A percentile compares a stretch with the other conserved stretches of the same genome.
These are phyloP conservation scores for Calliphora vomitoria DNA, from an alignment of 2,888 invertebrate genomes.

Conservation along the genomic window DNA sequence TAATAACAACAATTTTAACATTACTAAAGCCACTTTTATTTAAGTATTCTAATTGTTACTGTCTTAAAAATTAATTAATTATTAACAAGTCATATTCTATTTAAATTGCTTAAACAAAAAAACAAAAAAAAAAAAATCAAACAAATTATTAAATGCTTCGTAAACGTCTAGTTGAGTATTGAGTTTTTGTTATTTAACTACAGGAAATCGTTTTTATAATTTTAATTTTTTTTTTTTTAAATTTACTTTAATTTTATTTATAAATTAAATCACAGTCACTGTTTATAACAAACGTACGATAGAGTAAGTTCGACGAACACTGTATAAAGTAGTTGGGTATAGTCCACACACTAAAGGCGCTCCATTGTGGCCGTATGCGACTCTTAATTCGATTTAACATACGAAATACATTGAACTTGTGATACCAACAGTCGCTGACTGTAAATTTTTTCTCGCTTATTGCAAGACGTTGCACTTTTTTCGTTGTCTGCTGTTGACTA, in stretches of 20 bases:
- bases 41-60: slow-evolving; percentile 3
- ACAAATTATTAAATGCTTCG: slow-evolving; percentile 9
- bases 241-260: slow-evolving; percentile 71
- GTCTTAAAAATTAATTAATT: slow-evolving; percentile 30
- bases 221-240: background rate
- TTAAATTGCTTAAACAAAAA: slow-evolving; percentile 27
- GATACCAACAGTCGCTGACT: slow-evolving; percentile 75
- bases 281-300: slow-evolving; percentile 78
- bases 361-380: slow-evolving; percentile 53
- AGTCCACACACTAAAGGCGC: slow-evolving; percentile 79
- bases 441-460: slow-evolving; percentile 14
- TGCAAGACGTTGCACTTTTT: slow-evolving; percentile 52
- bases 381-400: slow-evolving; percentile 62
- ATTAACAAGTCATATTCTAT: slow-evolving; percentile 9
- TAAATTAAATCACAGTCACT: slow-evolving; percentile 83
- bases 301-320: slow-evolving; percentile 78
- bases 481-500: slow-evolving; percentile 68
- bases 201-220: background rate
- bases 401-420: slow-evolving; percentile 73
- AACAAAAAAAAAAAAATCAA: background rate
- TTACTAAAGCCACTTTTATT: slow-evolving; percentile 50
- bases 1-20: slow-evolving; percentile 28
- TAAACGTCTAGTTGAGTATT: slow-evolving; percentile 27
- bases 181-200: slow-evolving; percentile 15
- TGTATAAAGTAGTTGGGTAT: slow-evolving; percentile 80